Evolutionary conservation across 2,888 invertebrate genomes (phyloP).

Genomic region (Gymnocheta viridis): DNA sequence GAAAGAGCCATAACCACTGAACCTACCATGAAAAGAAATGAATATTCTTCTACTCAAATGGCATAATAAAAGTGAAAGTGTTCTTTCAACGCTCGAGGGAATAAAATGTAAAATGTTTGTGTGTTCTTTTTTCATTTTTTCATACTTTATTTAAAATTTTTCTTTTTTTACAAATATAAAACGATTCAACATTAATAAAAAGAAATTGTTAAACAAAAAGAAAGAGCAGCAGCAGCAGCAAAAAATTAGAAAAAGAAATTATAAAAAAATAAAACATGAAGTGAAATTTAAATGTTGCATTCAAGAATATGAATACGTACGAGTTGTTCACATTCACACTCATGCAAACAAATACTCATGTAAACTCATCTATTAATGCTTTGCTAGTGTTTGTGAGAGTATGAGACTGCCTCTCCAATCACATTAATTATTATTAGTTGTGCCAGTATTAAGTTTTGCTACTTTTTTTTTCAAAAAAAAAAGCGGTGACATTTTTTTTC

Average conservation of each 20-base stretch:
- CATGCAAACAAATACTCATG: background rate
- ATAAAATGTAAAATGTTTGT: constrained; percentile 54
- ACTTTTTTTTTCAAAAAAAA: background rate
- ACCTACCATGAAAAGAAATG: constrained; percentile 47
- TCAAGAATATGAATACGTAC: constrained; percentile 57
- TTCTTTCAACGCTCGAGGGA: constrained; percentile 61
- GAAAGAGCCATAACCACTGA: constrained; percentile 37
- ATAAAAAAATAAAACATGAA: constrained; percentile 42
- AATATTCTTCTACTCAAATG: constrained; percentile 51
- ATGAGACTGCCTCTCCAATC: constrained; percentile 28
- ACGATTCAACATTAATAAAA: constrained; percentile 53
- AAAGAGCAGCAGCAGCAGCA: background rate
- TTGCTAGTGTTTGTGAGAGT: background rate
- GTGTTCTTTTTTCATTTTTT: background rate
- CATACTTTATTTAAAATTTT: constrained; percentile 11
- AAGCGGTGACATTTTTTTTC: background rate
- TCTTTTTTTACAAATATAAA: constrained; percentile 33
- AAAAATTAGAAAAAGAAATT: background rate
- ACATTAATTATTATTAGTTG: constrained; percentile 36
- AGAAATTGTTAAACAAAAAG: constrained; percentile 45
- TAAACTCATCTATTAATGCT: background rate
- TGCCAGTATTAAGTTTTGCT: constrained; percentile 23
- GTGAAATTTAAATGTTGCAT: constrained; percentile 60
- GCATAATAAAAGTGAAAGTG: constrained; percentile 64
- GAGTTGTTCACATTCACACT: constrained; percentile 25